Percentiles rank a stretch among this genome's conserved stretches.
Conservation (phyloP, 2,113 vertebrate genomes). For the Neogale vison region DNA sequence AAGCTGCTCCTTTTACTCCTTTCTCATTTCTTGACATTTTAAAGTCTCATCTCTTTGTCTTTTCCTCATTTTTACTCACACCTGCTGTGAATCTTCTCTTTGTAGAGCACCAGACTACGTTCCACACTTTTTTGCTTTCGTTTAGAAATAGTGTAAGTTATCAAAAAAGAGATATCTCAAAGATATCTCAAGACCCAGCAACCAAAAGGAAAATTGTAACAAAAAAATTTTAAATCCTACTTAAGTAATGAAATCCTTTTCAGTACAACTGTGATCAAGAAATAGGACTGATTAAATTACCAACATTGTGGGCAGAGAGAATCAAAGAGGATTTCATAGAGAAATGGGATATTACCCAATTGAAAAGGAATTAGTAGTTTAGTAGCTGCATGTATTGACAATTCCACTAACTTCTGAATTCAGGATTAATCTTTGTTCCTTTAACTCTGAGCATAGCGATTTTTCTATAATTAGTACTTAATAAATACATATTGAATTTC, state of each 20-base stretch:
- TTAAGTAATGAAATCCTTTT: conserved; percentile 8
- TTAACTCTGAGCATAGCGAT: background rate
- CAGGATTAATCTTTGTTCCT: background rate
- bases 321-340: conserved; percentile 23
- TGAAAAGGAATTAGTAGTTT: background rate
- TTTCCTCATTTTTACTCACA: conserved; percentile 32
- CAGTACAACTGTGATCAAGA: background rate
- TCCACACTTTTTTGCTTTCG: background rate
- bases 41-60: background rate
- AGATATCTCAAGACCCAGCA: background rate
- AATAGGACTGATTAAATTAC: background rate
- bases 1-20: background rate
- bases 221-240: background rate
- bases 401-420: conserved; percentile 6
- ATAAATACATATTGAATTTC: background rate
- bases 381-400: background rate
- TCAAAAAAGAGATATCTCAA: background rate
- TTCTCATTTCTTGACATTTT: conserved; percentile 30
- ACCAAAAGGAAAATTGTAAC: background rate
- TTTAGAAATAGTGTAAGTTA: conserved; percentile 45
- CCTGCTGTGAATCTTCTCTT: background rate
- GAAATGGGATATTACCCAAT: background rate
- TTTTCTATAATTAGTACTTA: background rate
- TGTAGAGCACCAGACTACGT: background rate
- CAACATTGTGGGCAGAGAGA: background rate